Conservation (phyloP, 2,113 vertebrate genomes). For the Struthio camelus region DNA sequence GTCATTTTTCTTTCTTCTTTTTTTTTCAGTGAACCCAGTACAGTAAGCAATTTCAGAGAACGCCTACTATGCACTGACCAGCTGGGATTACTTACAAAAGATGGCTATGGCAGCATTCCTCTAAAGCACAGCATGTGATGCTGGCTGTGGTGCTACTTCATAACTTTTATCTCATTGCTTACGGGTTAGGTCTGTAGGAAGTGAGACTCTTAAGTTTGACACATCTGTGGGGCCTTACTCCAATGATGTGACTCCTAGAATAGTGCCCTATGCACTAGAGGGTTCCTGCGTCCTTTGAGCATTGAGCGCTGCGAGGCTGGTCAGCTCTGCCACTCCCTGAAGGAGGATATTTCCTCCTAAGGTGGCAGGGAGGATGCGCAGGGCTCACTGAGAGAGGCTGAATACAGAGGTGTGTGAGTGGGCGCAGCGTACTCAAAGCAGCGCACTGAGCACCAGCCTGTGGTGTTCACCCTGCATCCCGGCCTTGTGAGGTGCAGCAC, state of each 20-base stretch:
- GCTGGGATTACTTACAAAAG: neutral
- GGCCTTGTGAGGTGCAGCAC: neutral
- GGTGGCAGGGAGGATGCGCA: too few species aligned
- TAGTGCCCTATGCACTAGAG: too few species aligned
- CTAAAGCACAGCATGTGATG: neutral
- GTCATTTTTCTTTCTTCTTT: neutral
- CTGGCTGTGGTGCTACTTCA: neutral
- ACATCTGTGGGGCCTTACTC: too few species aligned
- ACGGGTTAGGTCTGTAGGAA: neutral
- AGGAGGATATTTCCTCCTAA: too few species aligned
- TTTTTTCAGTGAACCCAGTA: neutral
- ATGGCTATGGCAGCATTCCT: neutral
- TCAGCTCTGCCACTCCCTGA: too few species aligned
- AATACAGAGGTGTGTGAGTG: too few species aligned
- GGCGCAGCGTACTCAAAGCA: neutral
- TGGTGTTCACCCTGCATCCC: neutral
- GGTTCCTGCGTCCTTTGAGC: too few species aligned
- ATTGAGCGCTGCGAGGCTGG: too few species aligned
- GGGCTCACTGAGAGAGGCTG: too few species aligned
- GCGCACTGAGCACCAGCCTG: neutral
- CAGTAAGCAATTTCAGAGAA: neutral
- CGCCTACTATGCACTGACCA: neutral
- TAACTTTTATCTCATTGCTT: neutral
- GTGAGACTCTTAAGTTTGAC: neutral
- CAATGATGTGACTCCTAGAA: too few species aligned